Evolutionary conservation across 2,113 vertebrate genomes (phyloP), one percentile per base, ranked within the genome.

Genomic region (Oreochromis niloticus): DNA sequence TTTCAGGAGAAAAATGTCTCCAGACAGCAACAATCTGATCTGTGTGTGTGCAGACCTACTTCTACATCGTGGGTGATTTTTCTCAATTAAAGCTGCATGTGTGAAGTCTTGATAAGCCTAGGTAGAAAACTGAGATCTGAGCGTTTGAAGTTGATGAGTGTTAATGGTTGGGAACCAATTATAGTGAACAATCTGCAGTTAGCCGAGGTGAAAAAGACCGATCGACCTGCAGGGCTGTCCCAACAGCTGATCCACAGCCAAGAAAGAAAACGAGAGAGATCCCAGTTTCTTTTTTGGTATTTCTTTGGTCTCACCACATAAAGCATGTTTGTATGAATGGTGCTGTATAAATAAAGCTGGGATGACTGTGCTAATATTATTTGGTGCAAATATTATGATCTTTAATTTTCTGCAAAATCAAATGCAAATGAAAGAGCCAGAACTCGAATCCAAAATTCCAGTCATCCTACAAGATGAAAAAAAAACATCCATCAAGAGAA

Each of bases 21-120:
- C 71, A 78, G 43, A 78, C 43, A 78, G 46, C 27, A 52, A n/a
- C 73, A 32, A 78, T 78, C 73, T 50, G 43, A 50, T 48, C 24
- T 9, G 41, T 39, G 27, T 61, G 30, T 19, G 43, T 32, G 43
- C 24, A 50, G 71, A 3, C 16, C 71, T 32, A 5, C 71, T 75
- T 32, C 71, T 8, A 12, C 43, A 12, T 1, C 1, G 16, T 50
- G 71, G 46, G 24, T 19, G 71, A 32, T 32, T 78, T 75, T 50
- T 78, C 71, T 78, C 16, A 78, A 48, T 32, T 32, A 32, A 6
- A 78, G 43, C 46, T 78, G 71, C 27, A n/a, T 78, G 46, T 34
- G 27, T 52, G 73, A 78, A 78, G 73, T 13, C 71, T 50, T 32
- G 71, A 50, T 78, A 78, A 78, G 27, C 41, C 0, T 2, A 2